Evolutionary conservation across 2,113 vertebrate species (phyloP), one percentile per base, ranked within the genome.

Genomic region (Carassius carassius): DNA sequence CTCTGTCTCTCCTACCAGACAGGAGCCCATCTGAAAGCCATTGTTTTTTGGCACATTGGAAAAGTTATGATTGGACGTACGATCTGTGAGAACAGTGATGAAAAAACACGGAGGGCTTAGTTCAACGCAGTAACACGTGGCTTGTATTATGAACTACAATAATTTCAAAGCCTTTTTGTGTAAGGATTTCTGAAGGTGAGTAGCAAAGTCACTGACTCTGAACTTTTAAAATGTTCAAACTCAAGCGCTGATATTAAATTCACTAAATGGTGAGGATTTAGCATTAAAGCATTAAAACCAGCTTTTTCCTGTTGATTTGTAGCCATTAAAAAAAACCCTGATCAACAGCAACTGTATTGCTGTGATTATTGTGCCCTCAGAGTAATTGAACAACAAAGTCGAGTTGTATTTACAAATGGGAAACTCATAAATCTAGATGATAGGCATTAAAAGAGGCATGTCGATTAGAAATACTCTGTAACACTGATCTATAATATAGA

Each of bases 21-120:
- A 81, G 87, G 84, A 77, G 65, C 21, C 72, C 63, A 77, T 81
- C 65, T 70, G 37, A 75, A 82, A 81, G 72, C 75, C 7, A 56
- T 63, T 67, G 81, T 17, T 47, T 84, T 84, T 86, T 81, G 84
- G 84, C 84, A 23, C 23, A 12, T 2, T 32, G 29, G 29, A 58
- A 63, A 81, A 11, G 47, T 51, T 84, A 23, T 83, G 70, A 62
- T 86, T 78, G 84, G 82, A 56, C 25, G 47, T 29, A 60, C 17
- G 14, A 47, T 63, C 82, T 81, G 87, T 81, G 56, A 81, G 54
- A 86, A 84, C 58, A 37, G 21, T 63, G 29, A 77, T 69, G 69
- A 47, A 76, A 25, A 82, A 67, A 84, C 67, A 25, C 60, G 6
- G 19, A 25, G 23, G 35, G 80, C 37, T 78, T 73, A 32, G 54